Evolutionary conservation across 1,140 invertebrate genomes (phyloP), one percentile per base, ranked within the genome.

Genomic region (Drosophila guanche): DNA sequence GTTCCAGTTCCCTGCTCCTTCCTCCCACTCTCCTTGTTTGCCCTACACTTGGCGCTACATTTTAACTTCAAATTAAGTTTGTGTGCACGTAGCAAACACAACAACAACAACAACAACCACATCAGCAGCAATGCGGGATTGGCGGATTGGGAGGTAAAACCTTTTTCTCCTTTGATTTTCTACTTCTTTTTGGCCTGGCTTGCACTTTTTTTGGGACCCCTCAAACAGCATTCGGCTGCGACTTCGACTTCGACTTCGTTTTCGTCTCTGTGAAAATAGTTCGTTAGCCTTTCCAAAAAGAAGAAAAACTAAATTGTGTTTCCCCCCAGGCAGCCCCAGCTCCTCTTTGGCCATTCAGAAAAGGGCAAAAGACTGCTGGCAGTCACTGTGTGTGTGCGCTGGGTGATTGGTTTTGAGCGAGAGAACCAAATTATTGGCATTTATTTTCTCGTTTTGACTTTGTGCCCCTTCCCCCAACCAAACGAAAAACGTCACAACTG

Each of bases 1-100:
- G 27, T n/a, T 41, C 22, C n/a, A 3, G 14, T 4, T 41, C 14
- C 27, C 29, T 7, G 29, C 29, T 43, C 25, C 16, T 6, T 33
- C 22, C 22, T 37, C n/a, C 5, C 16, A 27, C 14, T 5, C 41
- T 10, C 33, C 55, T 45, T 66, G 40, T 67, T 60, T 52, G 42
- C 23, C 68, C 40, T 63, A 77, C 79, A 78, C 74, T 83, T 86
- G 86, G 61, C 68, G 68, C 61, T 63, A 84, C 79, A 84, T 84
- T 84, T 84, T 84, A 84, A 84, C 80, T 86, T 88, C 65, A 88
- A 86, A 86, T 86, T 86, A 86, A 88, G 81, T 81, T 86, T 88
- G 83, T 86, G 81, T 86, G 78, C 81, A 86, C 81, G 81, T 86
- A 81, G 77, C 83, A 86, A 86, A 88, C 77, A 83, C 69, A 85